Percentiles rank a stretch among this genome's conserved stretches.
Conservation (phyloP, 2,888 invertebrate species). For the Phorcus lineatus region DNA sequence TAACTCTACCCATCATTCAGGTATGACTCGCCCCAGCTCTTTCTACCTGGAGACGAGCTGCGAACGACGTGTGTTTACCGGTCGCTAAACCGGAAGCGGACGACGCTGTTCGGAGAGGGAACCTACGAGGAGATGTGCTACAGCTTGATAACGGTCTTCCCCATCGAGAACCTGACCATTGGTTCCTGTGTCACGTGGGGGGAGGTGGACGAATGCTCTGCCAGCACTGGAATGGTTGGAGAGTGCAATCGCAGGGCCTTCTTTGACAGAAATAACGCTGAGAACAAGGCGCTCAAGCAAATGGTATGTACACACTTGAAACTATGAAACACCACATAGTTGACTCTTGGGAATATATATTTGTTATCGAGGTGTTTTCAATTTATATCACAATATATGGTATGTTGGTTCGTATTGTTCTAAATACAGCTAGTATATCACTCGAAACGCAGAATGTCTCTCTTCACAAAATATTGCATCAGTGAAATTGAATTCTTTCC, state of each 20-base stretch:
- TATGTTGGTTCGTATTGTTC: too few species aligned
- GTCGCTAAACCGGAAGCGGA: constrained; percentile 26
- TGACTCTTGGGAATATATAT: too few species aligned
- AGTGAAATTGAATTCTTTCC: too few species aligned
- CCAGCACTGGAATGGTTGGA: not conserved
- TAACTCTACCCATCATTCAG: constrained; percentile 20
- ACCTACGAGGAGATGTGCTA: constrained; percentile 40
- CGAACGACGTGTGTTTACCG: constrained; percentile 34
- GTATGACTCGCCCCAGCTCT: constrained; percentile 22
- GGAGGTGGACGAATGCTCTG: constrained; percentile 14
- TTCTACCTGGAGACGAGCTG: constrained; percentile 41
- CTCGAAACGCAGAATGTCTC: too few species aligned
- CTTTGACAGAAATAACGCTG: constrained; percentile 8
- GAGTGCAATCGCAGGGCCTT: constrained; percentile 17
- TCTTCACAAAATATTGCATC: too few species aligned
- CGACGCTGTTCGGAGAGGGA: constrained; percentile 36
- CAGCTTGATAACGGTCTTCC: not conserved
- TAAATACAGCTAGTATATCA: too few species aligned
- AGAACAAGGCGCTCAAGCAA: not conserved
- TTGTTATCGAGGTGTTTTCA: too few species aligned
- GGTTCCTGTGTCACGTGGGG: constrained; percentile 14
- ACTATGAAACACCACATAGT: too few species aligned
- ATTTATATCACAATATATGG: too few species aligned
- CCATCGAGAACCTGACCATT: constrained; percentile 6
- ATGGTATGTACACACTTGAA: constrained; percentile 1